Evolutionary conservation across 92 coral and sea anemone species (phyloP).

Genomic region (Parazoanthus darwini): DNA sequence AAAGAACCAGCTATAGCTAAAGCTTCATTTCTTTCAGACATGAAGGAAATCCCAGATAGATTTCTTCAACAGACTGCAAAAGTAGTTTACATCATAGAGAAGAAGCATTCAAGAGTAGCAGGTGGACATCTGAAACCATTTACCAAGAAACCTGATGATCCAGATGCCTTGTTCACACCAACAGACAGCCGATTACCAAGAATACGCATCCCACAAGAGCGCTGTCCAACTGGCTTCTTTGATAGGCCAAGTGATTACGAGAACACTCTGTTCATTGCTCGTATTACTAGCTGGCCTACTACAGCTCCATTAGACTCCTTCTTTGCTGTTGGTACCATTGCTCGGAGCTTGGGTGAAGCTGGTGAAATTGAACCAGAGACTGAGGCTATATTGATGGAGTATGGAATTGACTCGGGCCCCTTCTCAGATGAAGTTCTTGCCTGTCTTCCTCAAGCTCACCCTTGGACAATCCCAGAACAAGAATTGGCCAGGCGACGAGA

Average conservation of each 20-base stretch:
- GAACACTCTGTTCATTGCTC: slow-evolving; percentile 79
- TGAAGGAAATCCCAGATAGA: slow-evolving; percentile 77
- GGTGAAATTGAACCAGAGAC: slow-evolving; percentile 99
- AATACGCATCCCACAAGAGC: slow-evolving; percentile 76
- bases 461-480: slow-evolving; percentile 90
- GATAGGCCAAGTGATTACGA: slow-evolving; percentile 92
- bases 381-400: slow-evolving; percentile 85
- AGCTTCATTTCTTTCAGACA: slow-evolving; percentile 33
- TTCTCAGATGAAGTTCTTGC: slow-evolving; percentile 89
- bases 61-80: slow-evolving; percentile 89
- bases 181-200: slow-evolving; percentile 91
- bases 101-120: slow-evolving; percentile 91
- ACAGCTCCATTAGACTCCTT: slow-evolving; percentile 83
- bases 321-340: slow-evolving; percentile 78
- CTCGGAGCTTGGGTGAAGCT: slow-evolving; percentile 97
- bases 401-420: slow-evolving; percentile 90
- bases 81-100: slow-evolving; percentile 87
- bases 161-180: slow-evolving; percentile 87
- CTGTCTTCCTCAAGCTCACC: slow-evolving; percentile 81
- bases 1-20: not conserved
- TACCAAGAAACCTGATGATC: slow-evolving; percentile 56
- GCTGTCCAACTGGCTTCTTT: slow-evolving; percentile 86
- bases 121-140: slow-evolving; percentile 87
- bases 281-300: slow-evolving; percentile 87
- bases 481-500: slow-evolving; percentile 83